Conservation (phyloP, 2,113 vertebrate species). For the Grammomys dolichurus region DNA sequence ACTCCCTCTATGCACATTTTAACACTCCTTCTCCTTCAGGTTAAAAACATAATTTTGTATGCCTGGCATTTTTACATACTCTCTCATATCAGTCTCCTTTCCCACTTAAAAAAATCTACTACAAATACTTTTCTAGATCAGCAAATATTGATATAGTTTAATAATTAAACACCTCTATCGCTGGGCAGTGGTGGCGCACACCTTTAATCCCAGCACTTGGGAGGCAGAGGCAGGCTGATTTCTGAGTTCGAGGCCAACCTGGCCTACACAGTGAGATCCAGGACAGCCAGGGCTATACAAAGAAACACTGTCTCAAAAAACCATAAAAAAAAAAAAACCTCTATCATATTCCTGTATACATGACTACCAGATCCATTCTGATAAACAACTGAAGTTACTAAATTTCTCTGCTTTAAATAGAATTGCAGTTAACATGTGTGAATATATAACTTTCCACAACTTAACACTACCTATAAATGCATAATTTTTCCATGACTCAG, state of each 20-base stretch:
- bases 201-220: too few relatives aligned
- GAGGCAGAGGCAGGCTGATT: too few relatives aligned
- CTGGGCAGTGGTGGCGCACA: too few relatives aligned
- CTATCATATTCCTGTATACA: not conserved
- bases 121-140: not conserved
- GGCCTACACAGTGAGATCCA: too few relatives aligned
- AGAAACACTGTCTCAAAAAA: too few relatives aligned
- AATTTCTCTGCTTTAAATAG: not conserved
- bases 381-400: not conserved
- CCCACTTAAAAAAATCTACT: not conserved
- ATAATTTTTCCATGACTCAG: not conserved
- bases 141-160: not conserved
- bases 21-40: not conserved
- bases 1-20: slow-evolving; percentile 7
- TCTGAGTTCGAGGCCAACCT: too few relatives aligned
- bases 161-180: not conserved
- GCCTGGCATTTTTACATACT: not conserved
- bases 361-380: not conserved
- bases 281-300: too few relatives aligned
- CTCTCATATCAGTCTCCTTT: not conserved
- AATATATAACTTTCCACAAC: not conserved
- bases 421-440: not conserved
- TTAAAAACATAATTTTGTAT: not conserved
- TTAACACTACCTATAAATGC: not conserved
- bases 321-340: not conserved